A percentile compares a stretch with the other conserved stretches of the same genome.
phyloP scores from a whole-genome alignment of 92 coral and sea anemone species.

The Pocillopora grandis region DNA sequence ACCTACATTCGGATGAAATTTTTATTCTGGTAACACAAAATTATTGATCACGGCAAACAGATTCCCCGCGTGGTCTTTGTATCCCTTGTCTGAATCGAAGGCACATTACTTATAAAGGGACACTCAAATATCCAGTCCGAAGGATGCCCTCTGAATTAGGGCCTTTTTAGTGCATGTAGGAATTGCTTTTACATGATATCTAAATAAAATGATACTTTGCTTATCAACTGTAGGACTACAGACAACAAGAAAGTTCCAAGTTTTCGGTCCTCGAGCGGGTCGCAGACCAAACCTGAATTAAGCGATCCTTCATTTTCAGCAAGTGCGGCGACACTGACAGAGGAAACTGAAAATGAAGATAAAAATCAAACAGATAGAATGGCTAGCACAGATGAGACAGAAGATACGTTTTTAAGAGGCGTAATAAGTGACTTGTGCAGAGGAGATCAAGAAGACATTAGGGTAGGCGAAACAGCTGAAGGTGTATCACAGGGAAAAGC shows the following conservation, averaged over 20 bases:
- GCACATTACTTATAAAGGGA: too few species aligned
- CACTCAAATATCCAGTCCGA: too few species aligned
- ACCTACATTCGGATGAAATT: too few species aligned
- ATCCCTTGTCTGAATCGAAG: too few species aligned
- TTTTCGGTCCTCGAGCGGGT: background rate
- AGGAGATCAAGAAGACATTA: background rate
- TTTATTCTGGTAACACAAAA: too few species aligned
- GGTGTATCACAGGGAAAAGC: background rate
- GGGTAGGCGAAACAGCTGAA: background rate
- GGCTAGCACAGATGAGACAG: background rate
- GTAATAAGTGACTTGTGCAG: background rate
- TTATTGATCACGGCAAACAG: too few species aligned
- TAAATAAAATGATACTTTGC: background rate
- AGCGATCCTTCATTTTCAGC: too few species aligned
- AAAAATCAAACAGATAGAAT: background rate
- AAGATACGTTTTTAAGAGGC: too few species aligned
- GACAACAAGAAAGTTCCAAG: constrained; percentile 12
- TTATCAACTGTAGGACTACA: background rate
- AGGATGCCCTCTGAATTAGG: too few species aligned
- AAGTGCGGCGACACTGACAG: background rate
- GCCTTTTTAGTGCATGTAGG: too few species aligned
- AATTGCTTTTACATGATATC: background rate
- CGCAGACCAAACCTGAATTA: background rate
- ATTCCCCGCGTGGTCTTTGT: too few species aligned
- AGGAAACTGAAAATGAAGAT: background rate